Evolutionary conservation across 2,888 invertebrate species (phyloP).

Genomic region (Hemithea aestivaria): DNA sequence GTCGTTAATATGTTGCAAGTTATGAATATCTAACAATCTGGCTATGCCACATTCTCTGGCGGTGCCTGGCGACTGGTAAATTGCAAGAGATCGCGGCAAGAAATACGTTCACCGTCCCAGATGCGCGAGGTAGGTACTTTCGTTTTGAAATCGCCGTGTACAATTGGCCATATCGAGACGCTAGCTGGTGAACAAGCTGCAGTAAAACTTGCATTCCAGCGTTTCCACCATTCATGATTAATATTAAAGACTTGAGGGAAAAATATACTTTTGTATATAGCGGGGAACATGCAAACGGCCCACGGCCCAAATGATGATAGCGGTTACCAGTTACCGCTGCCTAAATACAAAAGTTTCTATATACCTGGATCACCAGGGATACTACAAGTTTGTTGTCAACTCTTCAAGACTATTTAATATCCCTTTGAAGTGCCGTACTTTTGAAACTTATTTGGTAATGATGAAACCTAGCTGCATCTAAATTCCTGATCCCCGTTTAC

Average conservation of each 20-base stretch:
- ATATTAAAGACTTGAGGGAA: conserved; percentile 10
- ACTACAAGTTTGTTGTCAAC: too few species aligned
- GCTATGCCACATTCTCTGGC: conserved; percentile 62
- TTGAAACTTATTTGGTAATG: too few species aligned
- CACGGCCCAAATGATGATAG: too few species aligned
- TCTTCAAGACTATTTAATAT: too few species aligned
- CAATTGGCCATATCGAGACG: conserved; percentile 75
- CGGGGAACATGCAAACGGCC: too few species aligned
- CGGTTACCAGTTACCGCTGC: too few species aligned
- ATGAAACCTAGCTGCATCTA: too few species aligned
- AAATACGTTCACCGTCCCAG: conserved; percentile 79
- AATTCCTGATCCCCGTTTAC: too few species aligned
- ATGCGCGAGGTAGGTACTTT: conserved; percentile 77
- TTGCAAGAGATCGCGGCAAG: conserved; percentile 73
- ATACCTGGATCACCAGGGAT: too few species aligned
- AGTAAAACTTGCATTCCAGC: conserved; percentile 54
- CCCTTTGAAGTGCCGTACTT: too few species aligned
- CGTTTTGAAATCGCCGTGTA: conserved; percentile 78
- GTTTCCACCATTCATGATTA: conserved; percentile 13
- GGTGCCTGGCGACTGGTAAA: conserved; percentile 60
- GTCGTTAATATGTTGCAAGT: conserved; percentile 56
- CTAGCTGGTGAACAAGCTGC: conserved; percentile 45
- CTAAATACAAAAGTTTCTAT: too few species aligned
- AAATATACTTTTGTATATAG: too few species aligned
- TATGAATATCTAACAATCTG: conserved; percentile 68